phyloP scores from a whole-genome alignment of 2,888 invertebrate genomes.

The Piscicola geometra region DNA sequence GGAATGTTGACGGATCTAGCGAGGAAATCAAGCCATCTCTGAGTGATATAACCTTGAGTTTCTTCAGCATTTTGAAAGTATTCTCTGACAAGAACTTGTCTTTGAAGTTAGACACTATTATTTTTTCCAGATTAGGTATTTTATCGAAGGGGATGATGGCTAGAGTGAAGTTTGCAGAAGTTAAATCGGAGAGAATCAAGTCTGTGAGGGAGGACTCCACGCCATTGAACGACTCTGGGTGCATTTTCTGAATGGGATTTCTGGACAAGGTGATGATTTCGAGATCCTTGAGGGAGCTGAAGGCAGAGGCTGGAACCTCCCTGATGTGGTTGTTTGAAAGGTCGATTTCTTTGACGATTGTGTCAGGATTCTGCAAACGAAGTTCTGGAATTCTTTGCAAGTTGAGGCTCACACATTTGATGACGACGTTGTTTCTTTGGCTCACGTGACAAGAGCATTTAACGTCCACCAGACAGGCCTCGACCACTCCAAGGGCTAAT shows the following conservation, averaged over 20 bases:
- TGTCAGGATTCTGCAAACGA: background rate
- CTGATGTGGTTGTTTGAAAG: background rate
- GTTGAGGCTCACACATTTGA: background rate
- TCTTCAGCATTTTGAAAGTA: background rate
- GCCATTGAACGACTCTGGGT: background rate
- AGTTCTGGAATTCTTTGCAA: background rate
- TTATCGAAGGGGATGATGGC: background rate
- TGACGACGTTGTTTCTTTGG: background rate
- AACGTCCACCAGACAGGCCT: background rate
- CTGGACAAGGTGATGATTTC: background rate
- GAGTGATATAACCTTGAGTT: slow-evolving; percentile 15
- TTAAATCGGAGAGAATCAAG: background rate
- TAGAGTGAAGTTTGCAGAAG: background rate
- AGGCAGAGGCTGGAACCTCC: background rate
- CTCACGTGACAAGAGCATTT: background rate
- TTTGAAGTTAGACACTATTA: slow-evolving; percentile 15
- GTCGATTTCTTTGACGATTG: background rate
- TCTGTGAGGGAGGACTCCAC: background rate
- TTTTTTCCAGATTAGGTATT: slow-evolving; percentile 11
- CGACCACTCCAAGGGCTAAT: background rate
- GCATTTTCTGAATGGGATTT: background rate
- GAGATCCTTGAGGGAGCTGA: background rate
- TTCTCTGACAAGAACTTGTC: background rate
- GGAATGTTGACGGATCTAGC: background rate
- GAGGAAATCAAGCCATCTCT: background rate